Evolutionary conservation across 2,113 vertebrate species (phyloP).

Genomic region (Neolamprologus falcicula): DNA sequence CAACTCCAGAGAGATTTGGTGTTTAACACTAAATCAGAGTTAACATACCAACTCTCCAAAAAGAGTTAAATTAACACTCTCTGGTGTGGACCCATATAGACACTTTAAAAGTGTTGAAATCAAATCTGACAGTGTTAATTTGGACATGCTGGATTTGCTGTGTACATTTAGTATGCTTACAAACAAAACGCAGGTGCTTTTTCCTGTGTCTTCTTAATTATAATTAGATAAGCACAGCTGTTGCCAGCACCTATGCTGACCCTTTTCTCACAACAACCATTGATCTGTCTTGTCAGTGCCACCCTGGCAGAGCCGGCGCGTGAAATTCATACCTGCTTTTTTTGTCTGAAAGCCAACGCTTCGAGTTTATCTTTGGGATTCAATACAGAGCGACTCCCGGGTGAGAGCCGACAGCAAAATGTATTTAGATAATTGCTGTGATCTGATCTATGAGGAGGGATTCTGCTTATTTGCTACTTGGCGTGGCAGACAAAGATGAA

Average conservation of each 20-base stretch:
- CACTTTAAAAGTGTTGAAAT: no score
- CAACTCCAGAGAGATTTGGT: no score
- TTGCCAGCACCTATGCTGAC: not conserved
- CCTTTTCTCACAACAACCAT: constrained; percentile 11
- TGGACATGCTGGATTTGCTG: no score
- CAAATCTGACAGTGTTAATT: no score
- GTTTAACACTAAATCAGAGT: no score
- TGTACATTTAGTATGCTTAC: not conserved
- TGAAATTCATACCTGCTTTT: constrained; percentile 13
- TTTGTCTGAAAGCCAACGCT: constrained; percentile 9
- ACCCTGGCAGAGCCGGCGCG: not conserved
- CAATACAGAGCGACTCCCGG: not conserved
- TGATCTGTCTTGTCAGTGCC: constrained; percentile 32
- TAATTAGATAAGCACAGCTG: constrained; percentile 54
- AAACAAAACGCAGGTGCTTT: constrained; percentile 29
- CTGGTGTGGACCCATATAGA: no score
- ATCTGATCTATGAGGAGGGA: not conserved
- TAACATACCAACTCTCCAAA: no score
- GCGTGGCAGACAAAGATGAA: not conserved
- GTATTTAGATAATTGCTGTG: constrained; percentile 25
- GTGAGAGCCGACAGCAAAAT: constrained; percentile 10
- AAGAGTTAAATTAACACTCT: no score
- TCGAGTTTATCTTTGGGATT: constrained; percentile 27
- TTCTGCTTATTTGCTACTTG: not conserved
- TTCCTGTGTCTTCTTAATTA: constrained; percentile 4